These are phyloP conservation scores for Cygnus atratus DNA, from an alignment of 2,113 vertebrate genomes.

Conservation along the genomic window DNA sequence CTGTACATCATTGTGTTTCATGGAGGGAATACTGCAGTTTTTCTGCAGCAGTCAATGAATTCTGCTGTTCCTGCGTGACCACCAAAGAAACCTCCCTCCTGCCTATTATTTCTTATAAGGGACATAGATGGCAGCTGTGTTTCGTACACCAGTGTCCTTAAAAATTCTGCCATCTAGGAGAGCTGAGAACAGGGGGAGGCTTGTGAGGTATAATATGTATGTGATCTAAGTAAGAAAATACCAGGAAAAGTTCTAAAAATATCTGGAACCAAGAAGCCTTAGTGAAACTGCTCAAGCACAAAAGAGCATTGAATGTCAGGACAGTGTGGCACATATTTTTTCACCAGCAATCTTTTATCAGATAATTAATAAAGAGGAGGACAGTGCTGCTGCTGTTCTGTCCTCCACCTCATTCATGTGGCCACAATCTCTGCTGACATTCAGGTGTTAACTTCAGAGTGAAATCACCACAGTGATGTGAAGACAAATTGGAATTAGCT, in stretches of 20 bases:
- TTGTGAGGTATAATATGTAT: neutral
- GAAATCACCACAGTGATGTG: neutral
- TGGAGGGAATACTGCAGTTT: neutral
- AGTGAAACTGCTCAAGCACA: neutral
- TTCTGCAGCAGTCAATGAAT: neutral
- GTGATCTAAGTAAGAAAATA: conserved; percentile 6
- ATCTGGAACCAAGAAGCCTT: neutral
- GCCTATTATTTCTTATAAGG: neutral
- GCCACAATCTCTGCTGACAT: neutral
- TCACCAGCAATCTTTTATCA: neutral
- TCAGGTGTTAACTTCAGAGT: neutral
- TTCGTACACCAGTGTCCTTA: neutral
- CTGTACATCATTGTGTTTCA: rapidly evolving
- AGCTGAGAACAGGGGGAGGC: neutral
- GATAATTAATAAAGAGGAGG: neutral
- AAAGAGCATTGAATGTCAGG: neutral
- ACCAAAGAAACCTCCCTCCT: neutral
- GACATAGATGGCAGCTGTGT: neutral
- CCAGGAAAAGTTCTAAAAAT: conserved; percentile 1
- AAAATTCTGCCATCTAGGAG: neutral
- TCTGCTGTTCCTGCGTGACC: neutral
- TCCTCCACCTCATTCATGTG: neutral
- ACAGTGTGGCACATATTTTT: neutral
- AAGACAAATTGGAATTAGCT: neutral
- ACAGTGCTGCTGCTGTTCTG: neutral